Percentiles rank a stretch among this genome's conserved stretches.
Conservation (phyloP, 1,140 invertebrate genomes). For the Physella acuta region DNA sequence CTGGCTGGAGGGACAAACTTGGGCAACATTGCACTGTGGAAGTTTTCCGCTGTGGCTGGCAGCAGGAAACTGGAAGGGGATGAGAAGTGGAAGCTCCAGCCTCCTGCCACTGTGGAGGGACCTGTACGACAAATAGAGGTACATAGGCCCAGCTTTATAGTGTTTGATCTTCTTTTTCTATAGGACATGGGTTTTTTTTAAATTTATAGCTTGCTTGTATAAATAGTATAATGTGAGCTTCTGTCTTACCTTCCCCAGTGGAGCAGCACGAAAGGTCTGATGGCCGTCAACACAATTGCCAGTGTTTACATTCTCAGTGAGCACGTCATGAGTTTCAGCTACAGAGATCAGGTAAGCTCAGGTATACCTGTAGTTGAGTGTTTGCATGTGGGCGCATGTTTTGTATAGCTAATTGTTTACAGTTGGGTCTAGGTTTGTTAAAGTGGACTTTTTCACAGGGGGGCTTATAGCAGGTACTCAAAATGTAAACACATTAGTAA, state of each 20-base stretch:
- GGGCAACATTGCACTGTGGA: conserved; percentile 89
- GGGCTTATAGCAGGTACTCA: too few species aligned
- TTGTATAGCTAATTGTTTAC: neutral
- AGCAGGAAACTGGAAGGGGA: conserved; percentile 51
- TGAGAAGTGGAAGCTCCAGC: conserved; percentile 63
- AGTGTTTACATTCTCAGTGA: conserved; percentile 84
- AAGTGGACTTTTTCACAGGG: too few species aligned
- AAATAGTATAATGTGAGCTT: too few species aligned
- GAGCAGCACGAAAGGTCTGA: conserved; percentile 61
- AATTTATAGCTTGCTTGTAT: too few species aligned
- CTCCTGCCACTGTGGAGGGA: conserved; percentile 60
- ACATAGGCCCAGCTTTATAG: too few species aligned
- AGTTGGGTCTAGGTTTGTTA: conserved; percentile 17
- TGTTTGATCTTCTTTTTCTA: too few species aligned
- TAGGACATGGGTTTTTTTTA: too few species aligned
- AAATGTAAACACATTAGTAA: too few species aligned
- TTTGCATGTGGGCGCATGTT: neutral
- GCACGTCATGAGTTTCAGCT: conserved; percentile 77
- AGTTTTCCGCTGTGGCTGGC: conserved; percentile 57
- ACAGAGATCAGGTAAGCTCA: conserved; percentile 64
- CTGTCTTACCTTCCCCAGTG: too few species aligned
- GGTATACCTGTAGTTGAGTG: neutral
- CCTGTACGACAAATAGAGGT: conserved; percentile 60
- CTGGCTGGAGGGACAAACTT: conserved; percentile 88
- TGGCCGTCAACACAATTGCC: conserved; percentile 83